Percentiles rank a stretch among this genome's conserved stretches.
These are phyloP conservation scores for Chloebia gouldiae DNA, from an alignment of 2,113 vertebrate species.

Conservation along the genomic window DNA sequence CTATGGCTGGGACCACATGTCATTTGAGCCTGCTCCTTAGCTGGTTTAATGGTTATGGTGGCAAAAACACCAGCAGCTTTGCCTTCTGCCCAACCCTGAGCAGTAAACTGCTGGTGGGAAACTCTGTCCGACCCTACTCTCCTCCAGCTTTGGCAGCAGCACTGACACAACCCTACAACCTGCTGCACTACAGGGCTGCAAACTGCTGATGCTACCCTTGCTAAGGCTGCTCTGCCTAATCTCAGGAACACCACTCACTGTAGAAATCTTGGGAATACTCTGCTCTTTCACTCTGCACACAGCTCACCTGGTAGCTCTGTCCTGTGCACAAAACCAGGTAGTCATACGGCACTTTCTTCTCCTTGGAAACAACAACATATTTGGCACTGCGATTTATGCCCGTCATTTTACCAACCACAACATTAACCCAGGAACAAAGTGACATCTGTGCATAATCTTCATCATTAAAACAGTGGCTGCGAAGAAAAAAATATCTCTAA, in stretches of 20 bases:
- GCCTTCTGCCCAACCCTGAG: neutral
- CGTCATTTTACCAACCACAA: conserved; percentile 87
- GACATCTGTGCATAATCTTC: conserved; percentile 82
- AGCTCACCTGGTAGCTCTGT: conserved; percentile 87
- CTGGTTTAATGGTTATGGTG: neutral
- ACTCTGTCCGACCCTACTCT: neutral
- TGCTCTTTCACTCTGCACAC: neutral
- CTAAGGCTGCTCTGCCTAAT: neutral
- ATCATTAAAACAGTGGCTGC: conserved; percentile 86
- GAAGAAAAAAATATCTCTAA: conserved; percentile 68
- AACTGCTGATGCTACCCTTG: neutral
- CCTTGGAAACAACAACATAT: conserved; percentile 75
- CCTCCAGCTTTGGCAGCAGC: accelerated
- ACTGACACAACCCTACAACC: neutral
- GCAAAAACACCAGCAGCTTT: neutral
- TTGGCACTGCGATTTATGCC: conserved; percentile 85
- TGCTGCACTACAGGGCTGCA: neutral
- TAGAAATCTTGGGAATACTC: accelerated
- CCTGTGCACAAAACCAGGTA: conserved; percentile 89
- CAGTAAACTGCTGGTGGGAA: neutral
- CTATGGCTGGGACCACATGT: neutral
- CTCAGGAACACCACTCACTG: neutral
- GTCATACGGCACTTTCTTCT: conserved; percentile 80
- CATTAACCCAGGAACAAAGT: conserved; percentile 79
- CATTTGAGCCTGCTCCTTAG: neutral